Conservation (phyloP, 2,888 invertebrate species). For the Thalpophila matura region DNA sequence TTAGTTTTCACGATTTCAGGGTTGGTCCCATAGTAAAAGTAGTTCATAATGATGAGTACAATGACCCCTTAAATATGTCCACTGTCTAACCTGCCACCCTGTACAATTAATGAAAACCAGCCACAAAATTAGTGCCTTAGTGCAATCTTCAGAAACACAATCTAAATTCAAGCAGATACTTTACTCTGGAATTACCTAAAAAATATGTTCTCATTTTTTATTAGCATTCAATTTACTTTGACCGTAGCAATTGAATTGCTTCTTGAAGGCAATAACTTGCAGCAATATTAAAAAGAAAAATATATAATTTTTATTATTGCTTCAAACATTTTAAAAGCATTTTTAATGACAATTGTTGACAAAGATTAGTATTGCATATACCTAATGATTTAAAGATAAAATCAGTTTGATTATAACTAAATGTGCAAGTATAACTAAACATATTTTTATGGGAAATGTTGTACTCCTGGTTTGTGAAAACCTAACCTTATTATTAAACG, state of each 20-base stretch:
- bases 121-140: neutral
- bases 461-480: neutral
- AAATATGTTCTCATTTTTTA: too few relatives aligned
- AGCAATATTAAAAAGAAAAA: too few relatives aligned
- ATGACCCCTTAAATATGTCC: too few relatives aligned
- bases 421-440: conserved; percentile 6
- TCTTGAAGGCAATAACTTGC: neutral
- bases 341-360: neutral
- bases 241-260: conserved; percentile 17
- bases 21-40: too few relatives aligned
- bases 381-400: neutral
- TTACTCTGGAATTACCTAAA: neutral
- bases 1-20: too few relatives aligned
- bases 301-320: neutral
- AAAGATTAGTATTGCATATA: neutral
- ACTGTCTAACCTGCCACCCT: too few relatives aligned
- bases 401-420: neutral
- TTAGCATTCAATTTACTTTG: too few relatives aligned
- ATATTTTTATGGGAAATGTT: neutral
- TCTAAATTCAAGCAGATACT: neutral
- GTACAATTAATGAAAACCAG: neutral
- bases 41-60: too few relatives aligned
- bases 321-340: neutral
- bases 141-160: conserved; percentile 21
- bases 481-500: too few relatives aligned